Base-by-base conservation (phyloP, 2,113 vertebrate genomes). In the Illadopsis cleaveri region DNA sequence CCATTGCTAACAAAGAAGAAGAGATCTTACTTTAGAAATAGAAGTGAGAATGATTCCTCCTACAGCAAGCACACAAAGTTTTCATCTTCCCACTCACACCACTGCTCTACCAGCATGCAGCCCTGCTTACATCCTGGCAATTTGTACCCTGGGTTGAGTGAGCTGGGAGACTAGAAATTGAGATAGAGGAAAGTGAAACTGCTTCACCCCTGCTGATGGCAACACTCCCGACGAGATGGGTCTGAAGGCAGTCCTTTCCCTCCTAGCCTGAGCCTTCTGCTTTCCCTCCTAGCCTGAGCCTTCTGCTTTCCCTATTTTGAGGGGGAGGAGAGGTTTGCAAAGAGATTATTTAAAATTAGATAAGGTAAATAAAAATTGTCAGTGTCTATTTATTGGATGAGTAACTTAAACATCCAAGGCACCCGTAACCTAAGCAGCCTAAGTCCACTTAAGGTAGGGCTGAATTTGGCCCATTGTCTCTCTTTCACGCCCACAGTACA, bases 21-120 rank as follows among this genome's bases (percentile, higher is more conserved):
- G 73, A 83, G 58, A 71, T 94, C 69, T 81, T 93, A 61, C 92
- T 94, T 96, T 96, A 95, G 96, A 96, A 96, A 96, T 91, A 96
- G 95, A 96, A 91, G 95, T 92, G 96, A 96, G 96, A 96, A 93
- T 84, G 86, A 95, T 90, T 96, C 96, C 94, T 96, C 96, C 96
- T 92, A 94, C 96, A 96, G 78, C 70, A 95, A 84, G 78, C 95
- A 93, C 73, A 87, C 77, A 53, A 86, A 94, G 88, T 95, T 95
- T 95, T 97, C 89, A 90, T 95, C 95, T 94, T 95, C 96, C 94
- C 81, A 95, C 93, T 97, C 91, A 70, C 47, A 58, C 91, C 75
- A 86, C 56, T 89, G 89, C 78, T 95, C 44, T 82, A 94, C 90
- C 78, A 96, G 91, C 75, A 37, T 25, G 72, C 84, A 87, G 75